Evolutionary conservation across 2,888 invertebrate genomes (phyloP).

Genomic region (Ramazzottius varieornatus): DNA sequence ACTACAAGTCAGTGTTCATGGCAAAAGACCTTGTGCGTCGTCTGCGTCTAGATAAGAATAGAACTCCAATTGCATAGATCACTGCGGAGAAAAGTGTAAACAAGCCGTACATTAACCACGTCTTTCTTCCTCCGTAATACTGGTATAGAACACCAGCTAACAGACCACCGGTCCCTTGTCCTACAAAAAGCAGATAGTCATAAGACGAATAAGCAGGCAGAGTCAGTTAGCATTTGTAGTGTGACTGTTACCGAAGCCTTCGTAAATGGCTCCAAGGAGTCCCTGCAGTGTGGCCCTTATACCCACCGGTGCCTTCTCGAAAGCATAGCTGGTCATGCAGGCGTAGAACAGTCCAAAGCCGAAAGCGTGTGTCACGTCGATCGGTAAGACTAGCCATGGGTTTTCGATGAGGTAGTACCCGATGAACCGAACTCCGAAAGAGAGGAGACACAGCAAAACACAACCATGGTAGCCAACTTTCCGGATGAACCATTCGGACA

Average conservation of each 20-base stretch:
- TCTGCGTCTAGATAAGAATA: too few species aligned
- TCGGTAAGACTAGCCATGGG: not conserved
- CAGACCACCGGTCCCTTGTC: not conserved
- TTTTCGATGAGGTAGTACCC: not conserved
- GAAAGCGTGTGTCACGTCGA: not conserved
- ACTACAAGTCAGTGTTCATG: too few species aligned
- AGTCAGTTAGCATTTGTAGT: not conserved
- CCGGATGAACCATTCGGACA: not conserved
- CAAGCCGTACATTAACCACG: not conserved
- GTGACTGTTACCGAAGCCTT: not conserved
- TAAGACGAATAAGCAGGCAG: too few species aligned
- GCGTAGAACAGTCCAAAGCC: not conserved
- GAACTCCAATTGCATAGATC: slow-evolving; percentile 14
- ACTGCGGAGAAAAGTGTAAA: slow-evolving; percentile 10
- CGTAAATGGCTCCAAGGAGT: not conserved
- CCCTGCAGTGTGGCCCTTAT: not conserved
- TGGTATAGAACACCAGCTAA: not conserved
- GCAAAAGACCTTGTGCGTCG: too few species aligned
- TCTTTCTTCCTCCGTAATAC: not conserved
- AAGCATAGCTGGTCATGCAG: not conserved
- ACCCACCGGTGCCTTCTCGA: not conserved
- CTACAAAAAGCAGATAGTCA: not conserved
- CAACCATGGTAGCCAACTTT: slow-evolving; percentile 1
- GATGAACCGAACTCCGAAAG: not conserved
- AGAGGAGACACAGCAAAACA: not conserved